Evolutionary conservation across 2,797 vertebrate species (phyloP), one percentile per base, ranked within the genome.

Genomic region (Psittacula echo): DNA sequence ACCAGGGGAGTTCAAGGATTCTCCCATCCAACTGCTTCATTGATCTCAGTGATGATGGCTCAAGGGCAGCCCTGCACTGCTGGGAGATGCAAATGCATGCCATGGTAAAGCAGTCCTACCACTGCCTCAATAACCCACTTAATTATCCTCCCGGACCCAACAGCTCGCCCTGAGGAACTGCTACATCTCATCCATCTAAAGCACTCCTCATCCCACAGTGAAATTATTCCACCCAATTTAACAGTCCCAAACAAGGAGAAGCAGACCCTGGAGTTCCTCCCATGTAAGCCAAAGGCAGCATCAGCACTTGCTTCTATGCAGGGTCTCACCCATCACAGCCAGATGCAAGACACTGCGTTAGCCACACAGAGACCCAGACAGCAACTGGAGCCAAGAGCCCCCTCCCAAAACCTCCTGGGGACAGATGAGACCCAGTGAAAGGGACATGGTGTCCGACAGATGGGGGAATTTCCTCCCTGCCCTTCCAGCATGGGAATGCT

Each of bases 321-420:
- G 60, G 75, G 54, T 70, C 85, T 62, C 17, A 9, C 65, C 54
- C 86, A 56, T 24, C 74, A 60, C 41, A 85, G 53, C 74, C 77
- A 56, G 71, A 86, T 45, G 11, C 32, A 76, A 51, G 76, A 50
- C 1, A 1, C 77, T 81, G 74, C 71, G 80, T 54, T 5, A 77
- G 84, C 85, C 85, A 73, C 80, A 79, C 87, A 88, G 89, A 95
- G 85, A 82, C 44, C 42, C 87, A 95, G 91, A 82, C 64, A 53
- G 50, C 44, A 87, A 60, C 39, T 20, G 45, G 68, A 87, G 87
- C 39, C 89, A 93, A 41, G 1, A 80, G 78, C 8, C 48, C 48
- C 51, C 60, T 81, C 58, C 83, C 86, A 66, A 88, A 65, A 26
- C 32, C 75, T 79, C 61, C 61, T 2, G 1, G n/a, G 71, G 56